Conservation (phyloP, 2,797 vertebrate species). For the Darevskia nairensis region DNA sequence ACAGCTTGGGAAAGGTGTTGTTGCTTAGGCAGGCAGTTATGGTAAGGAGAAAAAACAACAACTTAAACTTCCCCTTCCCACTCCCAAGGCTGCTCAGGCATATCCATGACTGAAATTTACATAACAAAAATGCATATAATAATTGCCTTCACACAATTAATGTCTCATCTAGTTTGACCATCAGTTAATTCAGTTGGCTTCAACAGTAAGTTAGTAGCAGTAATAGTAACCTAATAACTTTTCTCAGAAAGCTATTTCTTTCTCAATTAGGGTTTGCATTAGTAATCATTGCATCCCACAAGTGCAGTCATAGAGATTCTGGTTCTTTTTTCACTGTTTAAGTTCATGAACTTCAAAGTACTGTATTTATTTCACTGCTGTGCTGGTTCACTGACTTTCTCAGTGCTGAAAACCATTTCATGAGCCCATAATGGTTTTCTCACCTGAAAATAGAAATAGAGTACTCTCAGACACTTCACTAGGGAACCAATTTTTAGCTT, state of each 20-base stretch:
- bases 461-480: conserved; percentile 7
- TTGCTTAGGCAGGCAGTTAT: background rate
- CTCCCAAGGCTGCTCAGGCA: background rate
- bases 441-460: conserved; percentile 19
- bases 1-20: background rate
- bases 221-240: background rate
- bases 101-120: background rate
- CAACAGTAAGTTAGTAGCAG: background rate
- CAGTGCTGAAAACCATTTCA: conserved; percentile 27
- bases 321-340: background rate
- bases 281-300: background rate
- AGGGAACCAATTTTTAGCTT: background rate
- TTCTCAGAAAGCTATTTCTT: background rate
- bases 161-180: background rate
- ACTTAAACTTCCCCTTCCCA: background rate
- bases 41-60: background rate
- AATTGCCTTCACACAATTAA: background rate
- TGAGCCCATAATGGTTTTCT: background rate
- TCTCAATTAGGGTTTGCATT: fast-evolving
- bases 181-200: background rate
- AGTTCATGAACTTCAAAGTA: conserved; percentile 29
- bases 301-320: background rate
- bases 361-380: conserved; percentile 28
- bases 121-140: no score
- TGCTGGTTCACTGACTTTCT: conserved; percentile 11